phyloP scores from a whole-genome alignment of 2,113 vertebrate genomes.

The Triplophysa dalaica region DNA sequence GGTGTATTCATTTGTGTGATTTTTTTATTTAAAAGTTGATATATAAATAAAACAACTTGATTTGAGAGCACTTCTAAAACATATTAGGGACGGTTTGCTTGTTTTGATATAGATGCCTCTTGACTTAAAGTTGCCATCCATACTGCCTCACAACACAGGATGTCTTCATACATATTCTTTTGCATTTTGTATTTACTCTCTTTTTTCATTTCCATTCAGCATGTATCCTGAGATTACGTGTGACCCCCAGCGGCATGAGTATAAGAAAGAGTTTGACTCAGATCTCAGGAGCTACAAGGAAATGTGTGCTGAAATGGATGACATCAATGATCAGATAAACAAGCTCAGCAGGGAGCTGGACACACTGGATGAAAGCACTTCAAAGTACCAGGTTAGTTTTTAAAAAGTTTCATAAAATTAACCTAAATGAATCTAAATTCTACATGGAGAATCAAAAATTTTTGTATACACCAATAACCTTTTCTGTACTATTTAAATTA shows the following conservation, averaged over 20 bases:
- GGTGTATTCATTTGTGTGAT: background rate
- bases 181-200: background rate
- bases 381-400: slow-evolving; percentile 78
- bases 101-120: no score
- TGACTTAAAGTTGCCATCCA: background rate
- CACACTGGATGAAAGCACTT: slow-evolving; percentile 71
- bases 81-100: no score
- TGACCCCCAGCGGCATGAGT: slow-evolving; percentile 73
- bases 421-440: background rate
- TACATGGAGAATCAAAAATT: background rate
- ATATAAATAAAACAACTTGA: no score
- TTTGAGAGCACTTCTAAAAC: no score
- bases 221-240: slow-evolving; percentile 78
- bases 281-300: slow-evolving; percentile 80
- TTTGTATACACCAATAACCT: background rate
- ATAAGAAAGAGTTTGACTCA: slow-evolving; percentile 81
- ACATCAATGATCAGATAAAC: slow-evolving; percentile 79
- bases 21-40: no score
- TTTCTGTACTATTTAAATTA: background rate
- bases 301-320: slow-evolving; percentile 83
- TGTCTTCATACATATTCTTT: no score
- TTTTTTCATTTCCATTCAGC: slow-evolving; percentile 59
- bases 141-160: background rate
- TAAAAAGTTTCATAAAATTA: background rate
- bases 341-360: slow-evolving; percentile 82